Evolutionary conservation across 1,140 invertebrate species (phyloP), one percentile per base, ranked within the genome.

Genomic region (Gerris buenoi): DNA sequence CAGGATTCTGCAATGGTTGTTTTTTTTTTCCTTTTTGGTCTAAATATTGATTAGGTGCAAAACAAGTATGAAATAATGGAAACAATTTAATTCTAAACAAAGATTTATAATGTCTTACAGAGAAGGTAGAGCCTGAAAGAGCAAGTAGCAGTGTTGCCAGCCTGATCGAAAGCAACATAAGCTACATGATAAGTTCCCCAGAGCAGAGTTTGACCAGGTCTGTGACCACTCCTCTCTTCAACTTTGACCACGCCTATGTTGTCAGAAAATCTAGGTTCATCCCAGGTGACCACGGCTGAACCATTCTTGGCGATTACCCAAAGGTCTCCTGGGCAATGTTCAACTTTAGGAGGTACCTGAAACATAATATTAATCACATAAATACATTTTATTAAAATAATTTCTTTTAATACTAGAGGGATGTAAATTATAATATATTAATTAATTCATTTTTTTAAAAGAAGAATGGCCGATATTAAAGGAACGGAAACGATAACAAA

Each of bases 111-210:
- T n/a, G n/a, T n/a, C 87, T 86, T 82, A 93, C 90, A 85, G 46
- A 95, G 75, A 22, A 97, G 85, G 67, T 94, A 94, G 65, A 98
- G 90, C 76, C 92, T 95, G 79, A 98, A 98, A 65, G 86, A 87
- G 76, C 96, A 98, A 22, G 86, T 87, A 1, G 91, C 95, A 26
- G 89, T 86, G 74, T 97, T 97, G 68, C 91, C 92, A 63, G 87
- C 87, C 64, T 87, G 88, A 80, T 98, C 95, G 68, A 88, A 89
- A 59, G 93, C 95, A 2, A 97, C 87, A 73, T 98, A 98, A 25
- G 91, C 90, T 64, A 98, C 90, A 65, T 91, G 87, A 74, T 97
- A 96, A 26, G 86, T 87, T 70, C 95, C 96, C 91, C 91, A 95
- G 0, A 92, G 80, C 10, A 97, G 82, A 2, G 91, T 93, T 75